Evolutionary conservation across 2,113 vertebrate species (phyloP).

Genomic region (Motacilla alba): DNA sequence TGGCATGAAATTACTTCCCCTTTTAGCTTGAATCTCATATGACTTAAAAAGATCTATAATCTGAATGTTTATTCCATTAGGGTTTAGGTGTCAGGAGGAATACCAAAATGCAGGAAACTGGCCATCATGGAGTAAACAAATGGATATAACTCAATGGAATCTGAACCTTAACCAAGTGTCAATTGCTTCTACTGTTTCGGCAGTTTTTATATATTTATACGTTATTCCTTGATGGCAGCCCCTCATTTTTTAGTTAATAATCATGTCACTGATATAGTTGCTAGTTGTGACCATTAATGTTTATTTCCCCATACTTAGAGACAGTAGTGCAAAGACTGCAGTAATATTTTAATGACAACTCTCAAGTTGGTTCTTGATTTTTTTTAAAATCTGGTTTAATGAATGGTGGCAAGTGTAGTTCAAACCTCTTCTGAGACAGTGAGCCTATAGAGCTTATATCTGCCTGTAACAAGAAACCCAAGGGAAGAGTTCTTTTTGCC

Average conservation of each 20-base stretch:
- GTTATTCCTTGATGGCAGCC: background rate
- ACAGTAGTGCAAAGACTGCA: background rate
- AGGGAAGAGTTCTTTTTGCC: background rate
- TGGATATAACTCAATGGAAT: background rate
- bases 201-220: background rate
- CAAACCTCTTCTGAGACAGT: background rate
- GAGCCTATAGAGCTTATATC: background rate
- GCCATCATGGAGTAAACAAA: background rate
- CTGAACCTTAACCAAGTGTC: background rate
- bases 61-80: background rate
- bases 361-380: background rate
- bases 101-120: background rate
- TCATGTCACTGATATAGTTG: background rate
- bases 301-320: background rate
- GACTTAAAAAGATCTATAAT: background rate
- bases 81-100: background rate
- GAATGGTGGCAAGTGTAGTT: background rate
- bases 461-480: background rate
- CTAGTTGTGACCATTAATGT: background rate
- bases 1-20: background rate
- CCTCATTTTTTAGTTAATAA: background rate
- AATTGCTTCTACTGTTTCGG: background rate
- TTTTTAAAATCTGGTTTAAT: background rate
- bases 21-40: background rate
- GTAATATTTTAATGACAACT: background rate